Conservation (phyloP, 2,888 invertebrate species). For the Oscheius sp. region DNA sequence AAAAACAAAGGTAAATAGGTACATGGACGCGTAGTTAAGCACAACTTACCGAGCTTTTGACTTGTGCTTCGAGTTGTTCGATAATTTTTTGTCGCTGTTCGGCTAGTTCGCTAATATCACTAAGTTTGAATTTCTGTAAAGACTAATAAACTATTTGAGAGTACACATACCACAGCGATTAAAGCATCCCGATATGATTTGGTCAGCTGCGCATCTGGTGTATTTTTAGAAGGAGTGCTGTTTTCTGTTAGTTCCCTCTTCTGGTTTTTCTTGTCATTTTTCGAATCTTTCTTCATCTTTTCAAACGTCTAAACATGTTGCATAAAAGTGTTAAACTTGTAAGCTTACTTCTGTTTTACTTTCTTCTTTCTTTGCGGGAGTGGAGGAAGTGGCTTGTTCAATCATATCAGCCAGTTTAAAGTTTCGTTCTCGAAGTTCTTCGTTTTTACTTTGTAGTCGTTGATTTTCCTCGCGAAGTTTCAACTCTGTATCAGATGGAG, state of each 20-base stretch:
- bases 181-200: slow-evolving; percentile 8
- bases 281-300: neutral
- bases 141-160: neutral
- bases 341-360: neutral
- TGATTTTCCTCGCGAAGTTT: slow-evolving; percentile 13
- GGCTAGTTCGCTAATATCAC: neutral
- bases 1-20: neutral
- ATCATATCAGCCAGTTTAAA: slow-evolving; percentile 17
- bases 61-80: neutral
- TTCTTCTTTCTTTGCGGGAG: neutral
- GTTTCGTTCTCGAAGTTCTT: slow-evolving; percentile 22
- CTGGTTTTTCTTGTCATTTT: slow-evolving; percentile 1
- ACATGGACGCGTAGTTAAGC: neutral
- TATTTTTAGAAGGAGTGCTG: neutral
- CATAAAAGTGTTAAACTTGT: neutral
- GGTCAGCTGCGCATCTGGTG: neutral
- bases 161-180: neutral
- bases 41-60: neutral
- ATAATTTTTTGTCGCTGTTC: neutral
- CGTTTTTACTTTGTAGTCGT: slow-evolving; percentile 17
- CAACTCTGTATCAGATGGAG: neutral
- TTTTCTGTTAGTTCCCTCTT: neutral
- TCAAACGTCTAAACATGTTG: slow-evolving; percentile 2
- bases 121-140: neutral
- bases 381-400: neutral